Evolutionary conservation across 2,113 vertebrate genomes (phyloP).

Genomic region (Aspidoscelis tigris): DNA sequence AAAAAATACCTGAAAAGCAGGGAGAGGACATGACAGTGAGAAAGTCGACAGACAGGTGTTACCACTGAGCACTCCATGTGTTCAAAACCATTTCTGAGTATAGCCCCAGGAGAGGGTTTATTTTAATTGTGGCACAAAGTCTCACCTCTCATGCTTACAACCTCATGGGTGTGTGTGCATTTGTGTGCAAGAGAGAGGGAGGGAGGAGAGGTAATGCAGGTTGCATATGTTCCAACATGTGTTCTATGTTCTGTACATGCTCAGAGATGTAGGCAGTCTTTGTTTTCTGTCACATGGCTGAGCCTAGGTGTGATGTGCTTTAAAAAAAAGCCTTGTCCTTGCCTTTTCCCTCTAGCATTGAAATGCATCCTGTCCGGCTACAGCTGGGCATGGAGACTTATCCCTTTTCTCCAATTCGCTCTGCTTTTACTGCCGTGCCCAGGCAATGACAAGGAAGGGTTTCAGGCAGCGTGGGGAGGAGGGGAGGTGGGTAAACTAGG

Average conservation of each 20-base stretch:
- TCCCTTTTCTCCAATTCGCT: background rate
- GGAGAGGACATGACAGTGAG: too few species aligned
- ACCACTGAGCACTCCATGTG: background rate
- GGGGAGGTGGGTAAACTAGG: slow-evolving; percentile 34
- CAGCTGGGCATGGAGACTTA: background rate
- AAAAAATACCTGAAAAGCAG: too few species aligned
- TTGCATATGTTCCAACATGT: background rate
- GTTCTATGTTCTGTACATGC: background rate
- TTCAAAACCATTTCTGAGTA: background rate
- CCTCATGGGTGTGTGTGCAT: background rate
- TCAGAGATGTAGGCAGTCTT: background rate
- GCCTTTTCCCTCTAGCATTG: slow-evolving; percentile 25
- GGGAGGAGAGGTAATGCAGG: too few species aligned
- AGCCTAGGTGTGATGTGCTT: background rate
- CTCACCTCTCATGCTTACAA: background rate
- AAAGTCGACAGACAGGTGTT: too few species aligned
- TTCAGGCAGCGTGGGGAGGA: background rate
- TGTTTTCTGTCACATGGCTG: background rate
- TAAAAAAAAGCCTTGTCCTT: background rate
- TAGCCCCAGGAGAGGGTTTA: background rate
- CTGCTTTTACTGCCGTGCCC: slow-evolving; percentile 49
- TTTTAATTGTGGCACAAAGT: background rate
- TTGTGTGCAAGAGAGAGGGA: background rate
- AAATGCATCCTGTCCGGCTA: background rate
- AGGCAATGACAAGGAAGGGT: slow-evolving; percentile 18